Conservation (phyloP, 2,888 invertebrate species). For the Amblyjoppa fuscipennis region DNA sequence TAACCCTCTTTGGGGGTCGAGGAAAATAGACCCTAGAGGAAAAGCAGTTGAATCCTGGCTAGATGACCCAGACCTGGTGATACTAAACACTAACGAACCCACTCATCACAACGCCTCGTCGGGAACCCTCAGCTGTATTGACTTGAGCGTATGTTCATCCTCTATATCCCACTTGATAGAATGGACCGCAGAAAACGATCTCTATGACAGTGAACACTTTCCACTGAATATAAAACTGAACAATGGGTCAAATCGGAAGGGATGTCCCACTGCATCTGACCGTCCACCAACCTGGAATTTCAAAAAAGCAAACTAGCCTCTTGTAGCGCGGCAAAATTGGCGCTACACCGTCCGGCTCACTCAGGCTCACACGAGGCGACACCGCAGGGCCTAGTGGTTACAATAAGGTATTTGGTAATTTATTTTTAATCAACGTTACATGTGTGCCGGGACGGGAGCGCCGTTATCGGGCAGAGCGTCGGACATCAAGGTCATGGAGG, state of each 20-base stretch:
- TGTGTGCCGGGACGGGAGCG: no score
- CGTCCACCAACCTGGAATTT: no score
- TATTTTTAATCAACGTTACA: no score
- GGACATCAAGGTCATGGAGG: no score
- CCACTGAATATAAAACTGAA: conserved; percentile 26
- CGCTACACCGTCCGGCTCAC: no score
- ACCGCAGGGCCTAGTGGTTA: no score
- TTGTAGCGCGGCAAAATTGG: no score
- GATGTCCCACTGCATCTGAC: no score
- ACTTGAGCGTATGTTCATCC: conserved; percentile 37
- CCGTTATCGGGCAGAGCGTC: no score
- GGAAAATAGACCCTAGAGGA: conserved; percentile 36
- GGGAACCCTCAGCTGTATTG: conserved; percentile 50
- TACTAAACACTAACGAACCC: conserved; percentile 48
- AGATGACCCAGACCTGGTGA: conserved; percentile 54
- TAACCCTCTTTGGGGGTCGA: conserved; percentile 66
- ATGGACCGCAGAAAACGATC: conserved; percentile 17
- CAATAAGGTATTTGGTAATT: no score
- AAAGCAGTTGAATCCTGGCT: conserved; percentile 28
- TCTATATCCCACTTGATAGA: not conserved
- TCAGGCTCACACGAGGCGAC: no score
- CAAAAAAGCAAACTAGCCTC: no score
- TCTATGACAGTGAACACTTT: conserved; percentile 63
- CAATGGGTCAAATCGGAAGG: not conserved
- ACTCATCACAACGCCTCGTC: conserved; percentile 62